Evolutionary conservation across 2,888 invertebrate genomes (phyloP), one percentile per base, ranked within the genome.

Genomic region (Eueremaeus valkanovi): DNA sequence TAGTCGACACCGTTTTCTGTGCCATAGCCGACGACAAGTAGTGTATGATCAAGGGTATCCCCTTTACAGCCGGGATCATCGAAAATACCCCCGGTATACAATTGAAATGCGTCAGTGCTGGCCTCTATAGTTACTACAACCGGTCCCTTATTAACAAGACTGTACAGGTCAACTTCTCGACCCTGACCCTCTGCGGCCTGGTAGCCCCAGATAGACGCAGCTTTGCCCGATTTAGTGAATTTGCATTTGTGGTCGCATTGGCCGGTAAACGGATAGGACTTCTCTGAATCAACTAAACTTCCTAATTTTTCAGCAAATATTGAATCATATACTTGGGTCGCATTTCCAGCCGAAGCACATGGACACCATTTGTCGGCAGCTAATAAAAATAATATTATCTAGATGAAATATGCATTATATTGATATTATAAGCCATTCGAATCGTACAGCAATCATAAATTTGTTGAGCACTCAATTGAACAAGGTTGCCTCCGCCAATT

Each of bases 1-100:
- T 58, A 58, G 58, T 58, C 58, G 27, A 29, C 31, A 13, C 58
- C 58, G 21, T 58, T 58, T 29, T 58, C 58, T 8, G 58, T 58
- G 16, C 58, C 58, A 58, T 58, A 58, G 27, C 58, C 58, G 29
- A 58, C 58, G 27, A 58, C n/a, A 29, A 58, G 31, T 58, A 58
- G 27, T 3, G 3, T 29, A 21, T 58, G 58, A 11, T 58, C 31
- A 13, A 58, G 21, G 24, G 16, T 2, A 1, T 27, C 58, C 3
- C 58, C 58, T 1, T 8, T 58, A 11, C 58, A 58, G 16, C 21
- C 21, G 29, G 58, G 29, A 58, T 58, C 58, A 58, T 58, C 29
- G 11, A 58, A 29, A 29, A 58, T 58, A 29, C 58, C 58, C 16
- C 13, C 3, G 2, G 13, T 1, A 18, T 58, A 58, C 2, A 16